Percentiles rank a stretch among this genome's conserved stretches.
Evolutionary conservation across 2,888 invertebrate species (phyloP).

Genomic region (Drosophila recens): DNA sequence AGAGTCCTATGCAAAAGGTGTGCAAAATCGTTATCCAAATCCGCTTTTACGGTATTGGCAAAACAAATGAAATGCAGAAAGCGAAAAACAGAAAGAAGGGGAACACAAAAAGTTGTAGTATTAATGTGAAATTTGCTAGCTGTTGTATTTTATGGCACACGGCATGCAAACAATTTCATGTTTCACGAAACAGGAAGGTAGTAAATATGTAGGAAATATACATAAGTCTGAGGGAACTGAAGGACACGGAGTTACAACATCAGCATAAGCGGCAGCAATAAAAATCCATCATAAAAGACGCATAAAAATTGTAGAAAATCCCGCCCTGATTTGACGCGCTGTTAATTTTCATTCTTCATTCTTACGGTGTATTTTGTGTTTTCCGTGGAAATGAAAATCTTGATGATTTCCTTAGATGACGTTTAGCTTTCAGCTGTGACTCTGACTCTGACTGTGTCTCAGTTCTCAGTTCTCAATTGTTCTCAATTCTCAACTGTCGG

Average conservation of each 20-base stretch:
- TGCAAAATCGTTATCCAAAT: slow-evolving; percentile 42
- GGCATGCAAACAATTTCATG: slow-evolving; percentile 73
- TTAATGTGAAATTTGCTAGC: slow-evolving; percentile 73
- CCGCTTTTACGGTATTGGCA: slow-evolving; percentile 36
- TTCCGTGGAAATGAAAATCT: slow-evolving; percentile 27
- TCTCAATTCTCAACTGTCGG: not conserved
- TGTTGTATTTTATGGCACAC: slow-evolving; percentile 65
- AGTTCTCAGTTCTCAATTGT: no score
- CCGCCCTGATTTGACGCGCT: slow-evolving; percentile 74
- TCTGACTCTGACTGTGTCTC: not conserved
- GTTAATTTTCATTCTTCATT: slow-evolving; percentile 59
- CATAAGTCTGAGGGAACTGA: not conserved
- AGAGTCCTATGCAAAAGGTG: slow-evolving; percentile 44
- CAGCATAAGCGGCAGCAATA: slow-evolving; percentile 68
- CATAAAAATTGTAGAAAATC: slow-evolving; percentile 68
- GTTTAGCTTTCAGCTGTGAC: not conserved
- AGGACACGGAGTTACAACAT: slow-evolving; percentile 27
- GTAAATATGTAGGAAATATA: not conserved
- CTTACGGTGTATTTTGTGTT: slow-evolving; percentile 21
- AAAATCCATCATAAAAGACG: slow-evolving; percentile 73
- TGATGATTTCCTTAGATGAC: slow-evolving; percentile 41
- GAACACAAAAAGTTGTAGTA: slow-evolving; percentile 34
- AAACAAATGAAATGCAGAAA: slow-evolving; percentile 3
- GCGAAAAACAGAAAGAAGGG: not conserved
- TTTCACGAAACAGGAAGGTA: slow-evolving; percentile 17